Evolutionary conservation across 2,888 invertebrate genomes (phyloP), one percentile per base, ranked within the genome.

Genomic region (Mimumesa dahlbomi): DNA sequence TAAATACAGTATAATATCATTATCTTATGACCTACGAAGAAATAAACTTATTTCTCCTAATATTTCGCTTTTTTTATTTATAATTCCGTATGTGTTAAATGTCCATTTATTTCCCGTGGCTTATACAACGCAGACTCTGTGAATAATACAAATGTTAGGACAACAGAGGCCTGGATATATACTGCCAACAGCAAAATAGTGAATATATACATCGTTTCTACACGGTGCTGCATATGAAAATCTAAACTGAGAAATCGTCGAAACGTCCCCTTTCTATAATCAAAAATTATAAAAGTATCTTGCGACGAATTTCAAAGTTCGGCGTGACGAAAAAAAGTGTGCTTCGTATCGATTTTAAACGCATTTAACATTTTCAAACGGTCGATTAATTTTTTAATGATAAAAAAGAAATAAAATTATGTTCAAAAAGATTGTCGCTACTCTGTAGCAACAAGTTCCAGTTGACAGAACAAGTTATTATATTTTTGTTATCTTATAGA

Each of bases 111-210:
- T 62, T 71, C 49, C 67, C 43, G 63, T 59, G 58, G 65, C 74
- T 64, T 46, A 65, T 58, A 74, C 64, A 73, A 71, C 54, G 43
- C 67, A 70, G 63, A 67, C 63, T 75, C 59, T 46, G 70, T 45
- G 50, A 71, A 67, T 67, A 70, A 50, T 71, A 75, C 61, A 74
- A 68, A 67, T 13, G 29, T 69, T 73, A 75, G 66, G 58, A 74
- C 52, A 64, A 73, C 70, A 71, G 53, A 71, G 67, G 67, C 57
- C 71, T 71, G 71, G 36, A 62, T 61, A 68, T 62, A 54, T 67
- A 70, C 52, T 67, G 63, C 71, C 75, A 71, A 64, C 61, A 64
- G 67, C 61, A 53, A 61, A 64, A 49, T 63, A 71, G 45, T 57
- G 22, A 67, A 61, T 67, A 70, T 75, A 61, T 61, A 63, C 65